Evolutionary conservation across 2,888 invertebrate genomes (phyloP).

Genomic region (Athrips mouffetella): DNA sequence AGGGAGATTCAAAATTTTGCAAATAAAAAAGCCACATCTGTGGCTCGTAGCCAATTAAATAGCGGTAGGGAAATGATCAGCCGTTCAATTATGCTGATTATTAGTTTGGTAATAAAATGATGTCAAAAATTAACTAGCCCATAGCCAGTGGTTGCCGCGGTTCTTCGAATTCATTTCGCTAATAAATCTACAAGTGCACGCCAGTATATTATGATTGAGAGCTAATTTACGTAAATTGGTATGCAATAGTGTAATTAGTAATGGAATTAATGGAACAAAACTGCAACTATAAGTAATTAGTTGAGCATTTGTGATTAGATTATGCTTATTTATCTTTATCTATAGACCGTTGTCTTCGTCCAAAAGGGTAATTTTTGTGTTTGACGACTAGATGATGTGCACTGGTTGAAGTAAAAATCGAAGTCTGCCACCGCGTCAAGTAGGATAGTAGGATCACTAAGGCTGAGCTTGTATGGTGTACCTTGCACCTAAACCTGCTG

Average conservation of each 20-base stretch:
- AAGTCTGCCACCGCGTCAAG: too few species aligned
- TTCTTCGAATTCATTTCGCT: conserved; percentile 1
- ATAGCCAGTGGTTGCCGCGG: not conserved
- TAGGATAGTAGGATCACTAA: too few species aligned
- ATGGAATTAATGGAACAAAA: too few species aligned
- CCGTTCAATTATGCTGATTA: conserved; percentile 8
- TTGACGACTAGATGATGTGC: too few species aligned
- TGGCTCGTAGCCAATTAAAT: not conserved
- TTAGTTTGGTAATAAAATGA: conserved; percentile 6
- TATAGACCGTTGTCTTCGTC: too few species aligned
- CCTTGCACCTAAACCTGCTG: too few species aligned
- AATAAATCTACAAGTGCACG: not conserved
- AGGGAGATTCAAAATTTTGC: not conserved
- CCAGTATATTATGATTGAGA: not conserved
- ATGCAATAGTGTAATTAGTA: not conserved
- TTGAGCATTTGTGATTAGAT: too few species aligned
- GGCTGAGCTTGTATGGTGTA: too few species aligned
- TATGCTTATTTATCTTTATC: too few species aligned
- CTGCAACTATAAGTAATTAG: too few species aligned
- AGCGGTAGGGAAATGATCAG: not conserved
- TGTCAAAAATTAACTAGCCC: conserved; percentile 1
- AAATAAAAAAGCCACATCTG: not conserved
- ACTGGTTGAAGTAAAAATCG: too few species aligned
- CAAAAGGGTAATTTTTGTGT: too few species aligned
- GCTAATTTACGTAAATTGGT: not conserved